These are phyloP conservation scores for Anseranas semipalmata DNA, from an alignment of 2,113 vertebrate genomes.

Conservation along the genomic window DNA sequence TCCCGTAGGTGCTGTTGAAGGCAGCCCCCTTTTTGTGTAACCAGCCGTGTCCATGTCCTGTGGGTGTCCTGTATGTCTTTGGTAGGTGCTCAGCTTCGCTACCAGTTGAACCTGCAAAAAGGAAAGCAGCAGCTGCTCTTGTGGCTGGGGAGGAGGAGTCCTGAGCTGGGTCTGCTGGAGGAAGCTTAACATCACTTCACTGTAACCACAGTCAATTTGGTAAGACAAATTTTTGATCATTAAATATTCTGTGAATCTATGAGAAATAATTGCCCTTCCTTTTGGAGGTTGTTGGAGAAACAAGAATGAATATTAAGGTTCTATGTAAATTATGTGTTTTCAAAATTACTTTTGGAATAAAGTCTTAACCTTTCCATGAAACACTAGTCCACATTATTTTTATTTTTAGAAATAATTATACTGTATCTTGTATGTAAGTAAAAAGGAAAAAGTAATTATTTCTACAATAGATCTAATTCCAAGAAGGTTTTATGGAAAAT, in stretches of 20 bases:
- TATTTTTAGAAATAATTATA: conserved; percentile 46
- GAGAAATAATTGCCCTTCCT: neutral
- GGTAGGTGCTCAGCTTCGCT: neutral
- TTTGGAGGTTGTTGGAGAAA: neutral
- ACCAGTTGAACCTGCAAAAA: neutral
- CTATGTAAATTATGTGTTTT: neutral
- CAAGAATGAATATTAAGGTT: neutral
- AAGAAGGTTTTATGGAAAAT: conserved; percentile 29
- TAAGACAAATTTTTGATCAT: neutral
- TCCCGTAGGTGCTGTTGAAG: neutral
- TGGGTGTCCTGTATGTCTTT: neutral
- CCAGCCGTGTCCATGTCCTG: neutral
- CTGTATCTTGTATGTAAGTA: neutral
- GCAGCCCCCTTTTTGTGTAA: neutral
- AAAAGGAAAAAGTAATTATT: conserved; percentile 47
- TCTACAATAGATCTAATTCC: conserved; percentile 33
- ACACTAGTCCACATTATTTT: neutral
- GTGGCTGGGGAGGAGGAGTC: neutral
- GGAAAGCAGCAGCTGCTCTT: neutral
- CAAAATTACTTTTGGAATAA: conserved; percentile 25
- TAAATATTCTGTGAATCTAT: neutral
- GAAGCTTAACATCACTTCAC: neutral
- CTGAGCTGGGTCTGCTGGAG: neutral
- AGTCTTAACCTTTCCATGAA: conserved; percentile 42
- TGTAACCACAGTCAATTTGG: neutral